Conservation (phyloP, 92 coral and sea anemone species). For the Siderastrea radians region DNA sequence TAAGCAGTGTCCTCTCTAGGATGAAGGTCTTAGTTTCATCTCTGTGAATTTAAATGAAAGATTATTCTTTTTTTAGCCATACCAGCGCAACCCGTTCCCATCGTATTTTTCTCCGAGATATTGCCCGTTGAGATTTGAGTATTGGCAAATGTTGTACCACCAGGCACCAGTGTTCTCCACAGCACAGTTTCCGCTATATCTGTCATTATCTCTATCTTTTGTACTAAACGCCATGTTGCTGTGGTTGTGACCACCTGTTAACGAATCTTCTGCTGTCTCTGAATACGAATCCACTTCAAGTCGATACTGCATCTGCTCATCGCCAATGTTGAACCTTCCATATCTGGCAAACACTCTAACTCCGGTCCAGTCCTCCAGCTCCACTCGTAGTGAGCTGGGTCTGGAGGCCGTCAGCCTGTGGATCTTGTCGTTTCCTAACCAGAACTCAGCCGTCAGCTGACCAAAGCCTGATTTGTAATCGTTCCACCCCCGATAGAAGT, state of each 20-base stretch:
- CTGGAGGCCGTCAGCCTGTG: slow-evolving; percentile 59
- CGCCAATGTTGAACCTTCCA: slow-evolving; percentile 30
- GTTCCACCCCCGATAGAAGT: slow-evolving; percentile 57
- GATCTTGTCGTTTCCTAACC: slow-evolving; percentile 72
- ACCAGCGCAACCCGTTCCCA: not conserved
- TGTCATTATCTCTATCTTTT: slow-evolving; percentile 34
- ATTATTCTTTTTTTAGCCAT: not conserved
- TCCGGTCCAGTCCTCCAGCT: slow-evolving; percentile 64
- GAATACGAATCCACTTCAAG: slow-evolving; percentile 55
- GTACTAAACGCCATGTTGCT: slow-evolving; percentile 16
- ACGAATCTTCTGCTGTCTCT: slow-evolving; percentile 60
- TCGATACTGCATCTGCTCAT: slow-evolving; percentile 38
- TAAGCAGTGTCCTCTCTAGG: not conserved
- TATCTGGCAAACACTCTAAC: slow-evolving; percentile 44
- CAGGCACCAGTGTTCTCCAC: slow-evolving; percentile 7
- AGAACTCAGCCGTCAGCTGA: slow-evolving; percentile 59
- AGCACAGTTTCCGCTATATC: not conserved
- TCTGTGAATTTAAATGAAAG: slow-evolving; percentile 13
- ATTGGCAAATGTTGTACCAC: slow-evolving; percentile 13
- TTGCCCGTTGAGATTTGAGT: slow-evolving; percentile 40
- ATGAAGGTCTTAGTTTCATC: slow-evolving; percentile 26
- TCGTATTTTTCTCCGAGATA: not conserved
- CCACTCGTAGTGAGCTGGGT: slow-evolving; percentile 56
- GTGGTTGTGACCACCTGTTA: not conserved
- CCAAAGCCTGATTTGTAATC: slow-evolving; percentile 74